Evolutionary conservation across 30 jellyfish, hydroid and myxozoan genomes (phyloP), one percentile per base, ranked within the genome.

Genomic region (Catostylus mosaicus): DNA sequence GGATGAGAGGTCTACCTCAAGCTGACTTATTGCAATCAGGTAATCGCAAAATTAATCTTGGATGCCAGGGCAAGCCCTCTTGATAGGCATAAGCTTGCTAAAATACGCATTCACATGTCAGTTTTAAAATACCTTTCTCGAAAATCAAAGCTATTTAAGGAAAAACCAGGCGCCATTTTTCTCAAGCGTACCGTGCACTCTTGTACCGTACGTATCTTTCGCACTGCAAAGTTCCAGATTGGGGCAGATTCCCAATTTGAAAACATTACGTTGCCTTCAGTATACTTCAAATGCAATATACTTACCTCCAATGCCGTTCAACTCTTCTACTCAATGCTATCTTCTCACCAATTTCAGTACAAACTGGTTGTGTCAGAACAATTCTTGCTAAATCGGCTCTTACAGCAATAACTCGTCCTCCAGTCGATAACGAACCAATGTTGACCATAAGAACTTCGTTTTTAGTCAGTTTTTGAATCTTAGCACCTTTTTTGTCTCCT

Each of bases 241-340:
- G 11, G 7, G 54, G 54, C 14, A 40, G 7, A 5, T 14, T 40
- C 54, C 54, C 14, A 40, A n/a, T n/a, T n/a, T n/a, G 11, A 40
- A 40, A 14, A 40, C 14, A 40, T 40, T 40, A 7, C 14, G 14
- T 14, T 14, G 14, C 7, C 63, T 5, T 10, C 18, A 50, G 27
- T 27, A 16, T 16, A 50, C 63, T 10, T 3, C 63, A n/a, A n/a
- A n/a, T n/a, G n/a, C n/a, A n/a, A 50, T 43, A 50, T 6, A 50
- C 85, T 67, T 56, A 95, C 99, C 99, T 86, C 99, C 99, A 95
- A 86, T 95, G 99, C 14, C 98, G 62, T 40, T 95, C 99, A 11
- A 95, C 98, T 82, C 99, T 86, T 68, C 99, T 78, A 65, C 99
- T 95, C 56, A 95, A 83, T 22, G 99, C 99, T 16, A 95, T 95